Conservation (phyloP, 2,888 invertebrate genomes). For the Volucella bombylans region DNA sequence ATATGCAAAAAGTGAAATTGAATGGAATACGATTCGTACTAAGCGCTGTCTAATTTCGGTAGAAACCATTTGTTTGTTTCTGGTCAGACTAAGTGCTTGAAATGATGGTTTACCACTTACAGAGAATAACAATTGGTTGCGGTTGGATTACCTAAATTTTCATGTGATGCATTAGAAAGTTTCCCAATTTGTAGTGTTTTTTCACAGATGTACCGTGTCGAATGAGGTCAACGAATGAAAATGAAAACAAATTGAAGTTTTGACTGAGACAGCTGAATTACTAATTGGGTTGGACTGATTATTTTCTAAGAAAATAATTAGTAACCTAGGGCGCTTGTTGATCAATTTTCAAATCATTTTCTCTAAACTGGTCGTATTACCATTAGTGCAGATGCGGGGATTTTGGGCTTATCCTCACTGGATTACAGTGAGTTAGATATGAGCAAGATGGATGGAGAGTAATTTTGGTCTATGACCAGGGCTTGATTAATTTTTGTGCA, state of each 20-base stretch:
- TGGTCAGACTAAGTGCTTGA: conserved; percentile 45
- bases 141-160: conserved; percentile 40
- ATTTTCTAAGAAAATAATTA: conserved; percentile 19
- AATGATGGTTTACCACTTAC: conserved; percentile 48
- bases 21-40: conserved; percentile 36
- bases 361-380: not conserved
- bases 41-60: conserved; percentile 50
- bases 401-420: no score
- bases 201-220: conserved; percentile 20
- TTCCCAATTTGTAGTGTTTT: conserved; percentile 53
- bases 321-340: not conserved
- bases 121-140: conserved; percentile 23
- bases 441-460: no score
- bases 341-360: not conserved
- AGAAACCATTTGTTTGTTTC: conserved; percentile 30
- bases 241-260: conserved; percentile 42
- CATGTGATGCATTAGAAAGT: conserved; percentile 58
- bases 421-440: no score
- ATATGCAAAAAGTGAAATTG: conserved; percentile 67
- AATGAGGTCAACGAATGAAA: conserved; percentile 63
- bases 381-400: no score
- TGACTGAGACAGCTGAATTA: conserved; percentile 18
- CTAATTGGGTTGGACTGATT: conserved; percentile 39
- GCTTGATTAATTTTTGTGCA: not conserved
- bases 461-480: no score